phyloP scores from a whole-genome alignment of 2,888 invertebrate genomes.

The Apamea sordens region DNA sequence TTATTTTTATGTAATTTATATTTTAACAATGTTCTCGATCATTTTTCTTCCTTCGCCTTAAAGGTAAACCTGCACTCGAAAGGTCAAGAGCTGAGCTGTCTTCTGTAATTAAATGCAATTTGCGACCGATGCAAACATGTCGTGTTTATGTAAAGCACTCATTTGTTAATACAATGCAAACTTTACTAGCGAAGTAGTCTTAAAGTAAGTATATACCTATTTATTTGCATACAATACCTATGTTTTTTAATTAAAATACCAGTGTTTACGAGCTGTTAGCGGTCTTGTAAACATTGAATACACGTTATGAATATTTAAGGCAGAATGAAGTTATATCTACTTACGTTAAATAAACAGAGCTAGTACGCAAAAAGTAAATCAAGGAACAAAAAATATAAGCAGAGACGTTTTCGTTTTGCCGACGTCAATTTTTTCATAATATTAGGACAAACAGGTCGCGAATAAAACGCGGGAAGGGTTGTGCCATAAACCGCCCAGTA shows the following conservation, averaged over 20 bases:
- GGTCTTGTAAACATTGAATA: slow-evolving; percentile 28
- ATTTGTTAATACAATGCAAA: slow-evolving; percentile 44
- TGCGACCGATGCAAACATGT: slow-evolving; percentile 18
- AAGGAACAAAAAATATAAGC: slow-evolving; percentile 76
- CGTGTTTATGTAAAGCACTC: slow-evolving; percentile 23
- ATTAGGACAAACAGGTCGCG: slow-evolving; percentile 90
- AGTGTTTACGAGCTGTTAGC: slow-evolving; percentile 37
- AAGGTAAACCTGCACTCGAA: slow-evolving; percentile 21
- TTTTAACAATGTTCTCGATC: background rate
- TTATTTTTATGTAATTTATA: background rate
- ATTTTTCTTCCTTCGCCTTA: slow-evolving; percentile 9
- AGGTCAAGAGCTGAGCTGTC: slow-evolving; percentile 28
- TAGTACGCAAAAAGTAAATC: slow-evolving; percentile 55
- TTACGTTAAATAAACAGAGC: slow-evolving; percentile 20
- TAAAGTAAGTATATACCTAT: background rate
- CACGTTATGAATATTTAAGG: slow-evolving; percentile 25
- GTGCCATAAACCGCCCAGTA: slow-evolving; percentile 89
- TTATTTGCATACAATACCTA: slow-evolving; percentile 36
- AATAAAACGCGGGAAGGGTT: slow-evolving; percentile 90
- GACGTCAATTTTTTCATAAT: slow-evolving; percentile 89
- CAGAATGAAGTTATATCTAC: slow-evolving; percentile 11
- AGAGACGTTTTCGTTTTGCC: slow-evolving; percentile 84
- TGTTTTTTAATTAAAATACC: slow-evolving; percentile 25
- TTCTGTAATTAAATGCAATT: slow-evolving; percentile 37
- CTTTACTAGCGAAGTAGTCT: slow-evolving; percentile 11